These are phyloP conservation scores for Platynereis dumerilii DNA, from an alignment of 2,888 invertebrate species.

Conservation along the genomic window DNA sequence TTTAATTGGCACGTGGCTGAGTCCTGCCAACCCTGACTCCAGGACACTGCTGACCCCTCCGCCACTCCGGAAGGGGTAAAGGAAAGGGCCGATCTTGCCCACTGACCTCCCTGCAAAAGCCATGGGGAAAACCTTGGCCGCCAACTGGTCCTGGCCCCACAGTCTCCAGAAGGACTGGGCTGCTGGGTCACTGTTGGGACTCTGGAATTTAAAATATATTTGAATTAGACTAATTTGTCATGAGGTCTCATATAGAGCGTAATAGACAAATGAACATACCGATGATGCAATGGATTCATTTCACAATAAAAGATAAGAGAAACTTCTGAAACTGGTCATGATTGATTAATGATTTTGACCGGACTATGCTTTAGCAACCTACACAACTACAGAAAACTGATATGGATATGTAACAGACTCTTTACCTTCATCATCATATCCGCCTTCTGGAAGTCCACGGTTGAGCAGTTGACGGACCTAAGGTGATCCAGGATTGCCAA, in stretches of 20 bases:
- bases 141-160: constrained; percentile 43
- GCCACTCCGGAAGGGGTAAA: constrained; percentile 24
- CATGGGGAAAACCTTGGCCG: constrained; percentile 40
- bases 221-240: neutral
- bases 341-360: too few species aligned
- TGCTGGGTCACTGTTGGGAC: constrained; percentile 34
- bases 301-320: too few species aligned
- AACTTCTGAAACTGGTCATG: too few species aligned
- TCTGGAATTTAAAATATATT: constrained; percentile 30
- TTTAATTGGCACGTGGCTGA: constrained; percentile 41
- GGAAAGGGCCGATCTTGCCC: constrained; percentile 32
- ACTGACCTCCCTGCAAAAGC: constrained; percentile 35
- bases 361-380: too few species aligned
- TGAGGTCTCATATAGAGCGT: neutral
- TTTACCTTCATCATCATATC: constrained; percentile 37
- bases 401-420: too few species aligned
- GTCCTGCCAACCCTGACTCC: constrained; percentile 7
- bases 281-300: too few species aligned
- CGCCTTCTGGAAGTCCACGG: constrained; percentile 41
- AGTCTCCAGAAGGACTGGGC: constrained; percentile 41
- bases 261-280: too few species aligned
- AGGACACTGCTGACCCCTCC: constrained; percentile 4
- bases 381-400: too few species aligned
- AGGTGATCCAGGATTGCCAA: constrained; percentile 39
- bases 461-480: constrained; percentile 37